phyloP scores from a whole-genome alignment of 1,140 invertebrate species.

The Euschistus heros region DNA sequence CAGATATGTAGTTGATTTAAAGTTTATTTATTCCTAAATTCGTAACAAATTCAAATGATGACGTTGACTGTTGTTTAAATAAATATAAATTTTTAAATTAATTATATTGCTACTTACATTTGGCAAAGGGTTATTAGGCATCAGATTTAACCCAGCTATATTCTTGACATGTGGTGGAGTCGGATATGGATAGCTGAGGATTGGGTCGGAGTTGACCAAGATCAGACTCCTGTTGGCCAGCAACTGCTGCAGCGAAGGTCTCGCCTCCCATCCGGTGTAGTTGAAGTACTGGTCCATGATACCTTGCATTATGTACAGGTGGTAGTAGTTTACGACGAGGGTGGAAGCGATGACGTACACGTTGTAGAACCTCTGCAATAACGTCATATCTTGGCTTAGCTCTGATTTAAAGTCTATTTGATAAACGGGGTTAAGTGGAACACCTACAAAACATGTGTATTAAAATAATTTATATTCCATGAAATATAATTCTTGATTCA shows the following conservation, averaged over 20 bases:
- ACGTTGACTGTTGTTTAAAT: too few species aligned
- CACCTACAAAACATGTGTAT: too few species aligned
- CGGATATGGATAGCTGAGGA: conserved; percentile 31
- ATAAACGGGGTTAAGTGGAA: conserved; percentile 25
- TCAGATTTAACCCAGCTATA: conserved; percentile 33
- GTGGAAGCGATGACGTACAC: not conserved
- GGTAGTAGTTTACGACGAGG: not conserved
- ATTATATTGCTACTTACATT: conserved; percentile 31
- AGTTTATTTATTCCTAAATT: too few species aligned
- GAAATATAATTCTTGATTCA: too few species aligned
- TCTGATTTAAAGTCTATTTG: conserved; percentile 18
- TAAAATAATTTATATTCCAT: too few species aligned
- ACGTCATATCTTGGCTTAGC: conserved; percentile 26
- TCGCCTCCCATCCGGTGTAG: conserved; percentile 26
- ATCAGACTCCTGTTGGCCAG: conserved; percentile 26
- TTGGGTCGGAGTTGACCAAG: conserved; percentile 33
- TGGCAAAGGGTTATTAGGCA: conserved; percentile 31
- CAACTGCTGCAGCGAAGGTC: conserved; percentile 26
- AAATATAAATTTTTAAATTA: too few species aligned
- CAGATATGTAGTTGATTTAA: too few species aligned
- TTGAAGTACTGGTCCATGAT: conserved; percentile 25
- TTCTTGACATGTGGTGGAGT: conserved; percentile 33
- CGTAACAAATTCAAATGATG: too few species aligned
- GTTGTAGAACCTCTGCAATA: conserved; percentile 23
- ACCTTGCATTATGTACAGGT: not conserved